Evolutionary conservation across 2,888 invertebrate species (phyloP).

Genomic region (Polydrusus tereticollis): DNA sequence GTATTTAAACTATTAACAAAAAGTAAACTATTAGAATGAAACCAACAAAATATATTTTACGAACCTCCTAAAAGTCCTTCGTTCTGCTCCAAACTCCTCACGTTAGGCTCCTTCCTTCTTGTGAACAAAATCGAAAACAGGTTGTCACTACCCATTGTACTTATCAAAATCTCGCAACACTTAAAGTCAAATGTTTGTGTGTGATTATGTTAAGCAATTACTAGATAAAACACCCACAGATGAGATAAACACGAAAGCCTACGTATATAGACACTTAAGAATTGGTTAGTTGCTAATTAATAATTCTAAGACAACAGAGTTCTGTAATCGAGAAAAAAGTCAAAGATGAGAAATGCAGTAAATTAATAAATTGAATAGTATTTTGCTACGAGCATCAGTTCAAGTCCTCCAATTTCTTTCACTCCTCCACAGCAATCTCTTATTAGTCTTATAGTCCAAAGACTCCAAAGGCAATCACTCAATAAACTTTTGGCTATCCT

Average conservation of each 20-base stretch:
- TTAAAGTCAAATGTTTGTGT: slow-evolving; percentile 4
- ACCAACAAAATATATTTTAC: slow-evolving; percentile 39
- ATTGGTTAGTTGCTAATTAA: not conserved
- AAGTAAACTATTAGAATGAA: no score
- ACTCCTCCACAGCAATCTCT: slow-evolving; percentile 15
- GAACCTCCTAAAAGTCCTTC: slow-evolving; percentile 62
- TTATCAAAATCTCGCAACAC: not conserved
- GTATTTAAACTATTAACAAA: no score
- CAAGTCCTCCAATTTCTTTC: slow-evolving; percentile 34
- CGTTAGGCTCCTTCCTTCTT: slow-evolving; percentile 23
- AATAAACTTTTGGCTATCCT: slow-evolving; percentile 19
- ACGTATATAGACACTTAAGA: slow-evolving; percentile 15
- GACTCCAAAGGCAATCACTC: slow-evolving; percentile 11
- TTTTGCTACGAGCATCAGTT: slow-evolving; percentile 24
- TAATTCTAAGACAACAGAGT: not conserved
- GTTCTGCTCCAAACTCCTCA: slow-evolving; percentile 58
- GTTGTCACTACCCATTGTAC: slow-evolving; percentile 42
- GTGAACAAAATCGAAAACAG: slow-evolving; percentile 37
- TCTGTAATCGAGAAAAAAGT: slow-evolving; percentile 10
- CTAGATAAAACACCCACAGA: slow-evolving; percentile 18
- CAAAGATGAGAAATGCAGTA: not conserved
- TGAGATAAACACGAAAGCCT: not conserved
- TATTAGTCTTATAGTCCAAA: slow-evolving; percentile 5
- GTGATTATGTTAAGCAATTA: slow-evolving; percentile 10
- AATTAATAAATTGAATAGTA: not conserved